A percentile compares a stretch with the other conserved stretches of the same genome.
These are phyloP conservation scores for Sinodicranocentrus sp. DNA, from an alignment of 2,888 invertebrate genomes.

Conservation along the genomic window DNA sequence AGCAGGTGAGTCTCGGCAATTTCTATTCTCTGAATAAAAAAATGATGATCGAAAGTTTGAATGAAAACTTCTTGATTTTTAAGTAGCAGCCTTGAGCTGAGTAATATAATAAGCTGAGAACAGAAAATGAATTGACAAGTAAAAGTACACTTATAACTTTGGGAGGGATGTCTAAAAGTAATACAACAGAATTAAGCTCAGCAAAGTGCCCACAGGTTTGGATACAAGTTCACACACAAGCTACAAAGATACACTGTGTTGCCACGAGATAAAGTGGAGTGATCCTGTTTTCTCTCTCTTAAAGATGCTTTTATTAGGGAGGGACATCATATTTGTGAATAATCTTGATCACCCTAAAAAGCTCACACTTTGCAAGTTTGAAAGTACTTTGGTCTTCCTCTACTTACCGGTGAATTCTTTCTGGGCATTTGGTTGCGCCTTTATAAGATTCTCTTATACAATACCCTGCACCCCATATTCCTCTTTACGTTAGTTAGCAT, in stretches of 20 bases:
- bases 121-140: neutral
- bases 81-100: no score
- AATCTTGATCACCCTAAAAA: neutral
- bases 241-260: neutral
- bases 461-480: neutral
- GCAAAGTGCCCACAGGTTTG: neutral
- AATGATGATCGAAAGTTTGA: no score
- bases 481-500: slow-evolving; percentile 16
- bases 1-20: no score
- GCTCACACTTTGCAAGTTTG: neutral
- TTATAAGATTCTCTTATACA: neutral
- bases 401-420: neutral
- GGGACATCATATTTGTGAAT: neutral
- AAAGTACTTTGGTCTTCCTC: neutral
- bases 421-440: neutral
- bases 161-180: neutral
- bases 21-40: no score
- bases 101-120: no score
- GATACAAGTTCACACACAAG: slow-evolving; percentile 5
- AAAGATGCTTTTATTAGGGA: neutral
- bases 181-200: neutral
- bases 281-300: neutral
- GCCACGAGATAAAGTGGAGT: neutral
- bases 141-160: neutral
- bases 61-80: no score